Percentiles rank a stretch among this genome's conserved stretches.
Evolutionary conservation across 2,888 invertebrate species (phyloP).

Genomic region (Drosophila mayaguana): DNA sequence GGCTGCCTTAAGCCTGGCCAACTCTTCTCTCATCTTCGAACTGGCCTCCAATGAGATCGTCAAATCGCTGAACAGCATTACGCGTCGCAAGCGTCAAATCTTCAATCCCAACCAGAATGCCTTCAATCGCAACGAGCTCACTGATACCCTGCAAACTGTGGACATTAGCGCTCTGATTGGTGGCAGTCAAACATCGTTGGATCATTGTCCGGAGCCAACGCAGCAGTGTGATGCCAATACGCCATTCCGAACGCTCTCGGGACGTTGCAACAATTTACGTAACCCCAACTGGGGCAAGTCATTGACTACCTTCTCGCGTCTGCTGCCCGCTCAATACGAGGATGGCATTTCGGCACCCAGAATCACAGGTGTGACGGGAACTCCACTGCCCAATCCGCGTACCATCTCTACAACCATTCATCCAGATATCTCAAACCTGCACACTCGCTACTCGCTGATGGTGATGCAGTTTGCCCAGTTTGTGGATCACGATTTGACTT

Average conservation of each 20-base stretch:
- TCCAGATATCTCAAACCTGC: conserved; percentile 95
- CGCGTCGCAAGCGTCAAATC: conserved; percentile 90
- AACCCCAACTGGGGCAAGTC: conserved; percentile 94
- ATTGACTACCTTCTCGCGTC: conserved; percentile 92
- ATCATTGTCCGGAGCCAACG: conserved; percentile 89
- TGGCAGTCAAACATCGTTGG: conserved; percentile 51
- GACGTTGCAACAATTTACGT: conserved; percentile 94
- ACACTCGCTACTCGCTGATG: conserved; percentile 95
- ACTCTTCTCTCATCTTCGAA: conserved; percentile 94
- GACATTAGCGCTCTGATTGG: conserved; percentile 90
- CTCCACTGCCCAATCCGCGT: conserved; percentile 93
- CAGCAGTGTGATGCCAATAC: conserved; percentile 90
- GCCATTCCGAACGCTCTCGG: conserved; percentile 90
- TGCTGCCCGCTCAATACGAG: conserved; percentile 94
- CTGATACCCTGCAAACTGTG: conserved; percentile 91
- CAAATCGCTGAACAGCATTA: conserved; percentile 86
- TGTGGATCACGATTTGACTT: conserved; percentile 96
- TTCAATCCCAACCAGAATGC: conserved; percentile 88
- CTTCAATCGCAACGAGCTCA: conserved; percentile 88
- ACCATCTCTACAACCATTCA: conserved; percentile 95
- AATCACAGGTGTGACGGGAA: conserved; percentile 90
- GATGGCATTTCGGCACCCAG: conserved; percentile 94
- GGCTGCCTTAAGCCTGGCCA: conserved; percentile 92
- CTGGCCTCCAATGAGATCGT: conserved; percentile 94
- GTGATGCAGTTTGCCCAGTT: conserved; percentile 98